Base-by-base conservation (phyloP, 37 sponge, comb jelly and placozoan genomes). In the Ephydatia muelleri region DNA sequence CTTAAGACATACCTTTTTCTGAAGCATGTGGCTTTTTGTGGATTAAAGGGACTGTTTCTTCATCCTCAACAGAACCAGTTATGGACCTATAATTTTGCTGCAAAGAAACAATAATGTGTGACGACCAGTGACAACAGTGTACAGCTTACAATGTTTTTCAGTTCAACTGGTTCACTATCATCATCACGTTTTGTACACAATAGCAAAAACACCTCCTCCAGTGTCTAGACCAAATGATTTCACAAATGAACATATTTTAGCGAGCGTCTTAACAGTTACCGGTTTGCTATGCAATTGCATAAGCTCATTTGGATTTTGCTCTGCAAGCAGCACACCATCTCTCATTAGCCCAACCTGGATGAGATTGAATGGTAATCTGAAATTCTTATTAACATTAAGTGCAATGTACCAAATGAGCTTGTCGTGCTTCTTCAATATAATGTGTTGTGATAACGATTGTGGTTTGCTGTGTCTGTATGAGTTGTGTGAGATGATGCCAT, bases 371-470 rank as follows among this genome's bases (percentile, higher is more conserved):
- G 43, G 43, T 3, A 6, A 3, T 43, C 43, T 6, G 6, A n/a
- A 25, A 43, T 33, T 13, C 68, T 9, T 11, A 67, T 47, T 68
- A 34, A 38, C 3, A 71, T 2, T 27, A 11, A 5, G n/a, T 71
- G 38, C 39, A 68, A 13, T 1, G 70, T 40, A 95, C 96, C 76
- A 79, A 48, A 38, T 92, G 80, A 21, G 96, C 96, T 72, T 92
- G 92, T 32, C 88, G 31, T 26, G 96, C 96, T 39, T 95, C 96
- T 49, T 95, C 96, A 79, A 95, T 95, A 83, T 95, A 95, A 72
- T 95, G 96, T 37, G 96, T 95, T 25, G 96, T 95, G 48, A 95
- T 87, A 64, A 95, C 65, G 22, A 95, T 80, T 31, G 92, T 92
- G 22, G 92, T 92, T 38, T 70, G 75, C 1, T 73, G 26, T 19